Evolutionary conservation across 2,888 invertebrate species (phyloP), one percentile per base, ranked within the genome.

Genomic region (Rotaria sp.): DNA sequence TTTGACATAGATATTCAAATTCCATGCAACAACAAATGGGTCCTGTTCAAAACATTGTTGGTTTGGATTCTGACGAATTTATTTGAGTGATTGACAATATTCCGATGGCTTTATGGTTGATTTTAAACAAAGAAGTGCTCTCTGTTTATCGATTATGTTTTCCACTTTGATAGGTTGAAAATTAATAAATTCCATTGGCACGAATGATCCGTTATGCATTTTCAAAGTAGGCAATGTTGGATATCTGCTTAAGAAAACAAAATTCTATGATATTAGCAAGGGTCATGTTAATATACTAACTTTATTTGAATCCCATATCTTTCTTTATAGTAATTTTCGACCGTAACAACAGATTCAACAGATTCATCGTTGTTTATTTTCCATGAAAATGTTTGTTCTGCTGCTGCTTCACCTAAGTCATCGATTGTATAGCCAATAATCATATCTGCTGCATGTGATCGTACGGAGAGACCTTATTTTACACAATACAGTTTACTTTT

Each of bases 171-270:
- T 75, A 15, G 75, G 35, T 55, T 85, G 45, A 10, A 75, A 55
- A n/a, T 75, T 48, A 41, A 85, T 41, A 26, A 86, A 38, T 45
- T 86, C 86, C 50, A 86, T 84, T 48, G 86, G 86, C n/a, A 86
- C 45, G 41, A 41, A 86, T 59, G 30, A 80, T 50, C 10, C n/a
- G 18, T 55, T 84, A 8, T 45, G 75, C 35, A 85, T 57, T 41
- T 38, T 50, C 30, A 86, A 41, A 15, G 50, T 50, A 18, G 86
- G 86, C 75, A 86, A 67, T 45, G 85, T 21, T 35, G 80, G 80
- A 45, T 80, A 80, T n/a, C 80, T 80, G n/a, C 4, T 2, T 38
- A 35, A 67, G 0, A 21, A 21, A 67, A 35, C 7, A 67, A 35
- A 50, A 50, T 13, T 18, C 50, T 50, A 50, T 13, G 5, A 24